Percentiles rank a stretch among this genome's conserved stretches.
phyloP scores from a whole-genome alignment of 2,797 vertebrate genomes.

The Centropyge bicolor region DNA sequence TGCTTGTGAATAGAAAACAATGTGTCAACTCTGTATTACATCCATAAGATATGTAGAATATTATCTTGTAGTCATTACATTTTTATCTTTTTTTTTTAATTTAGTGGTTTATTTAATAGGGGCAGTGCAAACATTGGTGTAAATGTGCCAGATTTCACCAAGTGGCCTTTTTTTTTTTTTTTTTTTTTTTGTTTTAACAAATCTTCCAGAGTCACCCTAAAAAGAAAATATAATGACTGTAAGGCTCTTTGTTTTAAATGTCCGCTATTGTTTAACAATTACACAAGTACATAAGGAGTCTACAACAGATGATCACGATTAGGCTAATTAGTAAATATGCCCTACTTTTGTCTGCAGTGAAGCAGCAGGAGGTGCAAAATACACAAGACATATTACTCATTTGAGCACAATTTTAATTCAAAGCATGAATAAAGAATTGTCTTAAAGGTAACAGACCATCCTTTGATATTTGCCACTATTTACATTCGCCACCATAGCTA shows the following conservation, averaged over 20 bases:
- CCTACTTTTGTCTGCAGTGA: not conserved
- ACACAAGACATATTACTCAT: not conserved
- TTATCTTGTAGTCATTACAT: not conserved
- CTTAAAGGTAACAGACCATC: not conserved
- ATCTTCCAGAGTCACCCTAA: not conserved
- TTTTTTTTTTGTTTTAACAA: too few relatives aligned
- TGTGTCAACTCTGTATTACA: not conserved
- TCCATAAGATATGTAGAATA: not conserved
- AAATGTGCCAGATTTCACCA: not conserved
- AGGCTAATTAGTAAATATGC: not conserved
- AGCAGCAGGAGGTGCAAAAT: not conserved
- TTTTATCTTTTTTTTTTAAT: not conserved
- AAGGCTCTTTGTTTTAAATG: not conserved
- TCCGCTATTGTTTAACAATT: not conserved
- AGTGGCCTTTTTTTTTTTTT: too few relatives aligned
- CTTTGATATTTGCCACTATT: slow-evolving; percentile 23
- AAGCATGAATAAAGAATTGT: slow-evolving; percentile 8
- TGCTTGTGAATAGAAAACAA: not conserved
- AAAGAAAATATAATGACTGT: not conserved
- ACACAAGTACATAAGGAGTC: not conserved
- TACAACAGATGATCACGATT: not conserved
- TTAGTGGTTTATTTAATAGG: not conserved
- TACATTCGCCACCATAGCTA: slow-evolving; percentile 2
- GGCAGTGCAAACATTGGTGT: not conserved
- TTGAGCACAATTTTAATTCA: not conserved